Conservation (phyloP, 2,113 vertebrate genomes). For the Gopherus evgoodei region DNA sequence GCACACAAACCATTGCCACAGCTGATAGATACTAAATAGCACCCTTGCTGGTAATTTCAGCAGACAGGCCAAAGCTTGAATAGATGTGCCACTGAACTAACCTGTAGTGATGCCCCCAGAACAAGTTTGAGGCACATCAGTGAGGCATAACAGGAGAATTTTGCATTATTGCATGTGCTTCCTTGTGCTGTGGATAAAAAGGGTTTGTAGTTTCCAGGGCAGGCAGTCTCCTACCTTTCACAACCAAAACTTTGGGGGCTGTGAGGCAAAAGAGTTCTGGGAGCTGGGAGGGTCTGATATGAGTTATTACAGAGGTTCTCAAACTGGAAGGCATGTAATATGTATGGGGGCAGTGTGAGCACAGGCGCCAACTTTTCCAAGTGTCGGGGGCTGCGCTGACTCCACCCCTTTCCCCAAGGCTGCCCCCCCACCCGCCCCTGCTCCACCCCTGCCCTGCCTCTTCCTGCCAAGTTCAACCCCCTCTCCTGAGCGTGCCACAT, state of each 20-base stretch:
- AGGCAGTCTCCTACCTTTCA: neutral
- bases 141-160: neutral
- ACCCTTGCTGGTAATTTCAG: neutral
- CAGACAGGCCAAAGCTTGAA: conserved; percentile 23
- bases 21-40: conserved; percentile 1
- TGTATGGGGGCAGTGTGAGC: too few relatives aligned
- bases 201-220: neutral
- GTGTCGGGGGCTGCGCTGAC: too few relatives aligned
- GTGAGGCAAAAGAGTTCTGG: neutral
- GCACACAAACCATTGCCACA: conserved; percentile 14
- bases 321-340: too few relatives aligned
- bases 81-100: neutral
- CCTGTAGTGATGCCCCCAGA: neutral
- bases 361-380: too few relatives aligned
- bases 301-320: too few relatives aligned
- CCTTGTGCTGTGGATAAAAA: neutral
- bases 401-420: too few relatives aligned
- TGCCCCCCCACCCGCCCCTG: too few relatives aligned
- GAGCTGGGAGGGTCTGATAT: accelerated
- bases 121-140: neutral
- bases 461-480: too few relatives aligned
- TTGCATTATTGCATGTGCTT: neutral
- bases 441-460: too few relatives aligned
- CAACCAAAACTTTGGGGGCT: neutral
- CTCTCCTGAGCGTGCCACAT: too few relatives aligned